A percentile compares a stretch with the other conserved stretches of the same genome.
phyloP scores from a whole-genome alignment of 2,888 invertebrate genomes.

The Pedicia rivosa region DNA sequence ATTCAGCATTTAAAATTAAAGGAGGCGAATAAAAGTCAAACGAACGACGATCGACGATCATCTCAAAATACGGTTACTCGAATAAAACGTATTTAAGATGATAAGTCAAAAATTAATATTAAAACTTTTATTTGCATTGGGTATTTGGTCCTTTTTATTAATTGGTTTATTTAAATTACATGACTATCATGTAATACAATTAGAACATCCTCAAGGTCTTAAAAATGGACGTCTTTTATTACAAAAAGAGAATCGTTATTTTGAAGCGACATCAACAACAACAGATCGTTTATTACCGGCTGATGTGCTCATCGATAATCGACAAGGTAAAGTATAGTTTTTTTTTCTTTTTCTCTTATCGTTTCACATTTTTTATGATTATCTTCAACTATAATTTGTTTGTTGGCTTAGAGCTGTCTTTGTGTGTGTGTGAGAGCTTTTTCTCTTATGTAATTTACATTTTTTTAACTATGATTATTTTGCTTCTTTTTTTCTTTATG shows the following conservation, averaged over 20 bases:
- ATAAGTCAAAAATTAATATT: conserved; percentile 28
- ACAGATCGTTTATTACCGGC: conserved; percentile 30
- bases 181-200: conserved; percentile 25
- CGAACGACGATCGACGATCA: no score
- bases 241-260: conserved; percentile 25
- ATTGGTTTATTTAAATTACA: conserved; percentile 30
- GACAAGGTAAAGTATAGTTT: conserved; percentile 27
- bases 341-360: not conserved
- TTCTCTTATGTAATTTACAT: no score
- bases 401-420: no score
- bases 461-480: no score
- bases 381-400: no score
- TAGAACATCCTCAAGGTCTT: conserved; percentile 24
- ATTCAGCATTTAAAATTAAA: no score
- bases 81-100: no score
- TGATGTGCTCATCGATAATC: conserved; percentile 30
- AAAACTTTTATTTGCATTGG: conserved; percentile 28
- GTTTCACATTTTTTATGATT: no score
- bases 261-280: conserved; percentile 29
- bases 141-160: conserved; percentile 31
- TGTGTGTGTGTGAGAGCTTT: no score
- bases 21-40: no score
- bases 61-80: no score
- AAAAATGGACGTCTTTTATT: conserved; percentile 28
- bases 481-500: no score